Conservation (phyloP, 2,113 vertebrate genomes). For the Carassius gibelio region DNA sequence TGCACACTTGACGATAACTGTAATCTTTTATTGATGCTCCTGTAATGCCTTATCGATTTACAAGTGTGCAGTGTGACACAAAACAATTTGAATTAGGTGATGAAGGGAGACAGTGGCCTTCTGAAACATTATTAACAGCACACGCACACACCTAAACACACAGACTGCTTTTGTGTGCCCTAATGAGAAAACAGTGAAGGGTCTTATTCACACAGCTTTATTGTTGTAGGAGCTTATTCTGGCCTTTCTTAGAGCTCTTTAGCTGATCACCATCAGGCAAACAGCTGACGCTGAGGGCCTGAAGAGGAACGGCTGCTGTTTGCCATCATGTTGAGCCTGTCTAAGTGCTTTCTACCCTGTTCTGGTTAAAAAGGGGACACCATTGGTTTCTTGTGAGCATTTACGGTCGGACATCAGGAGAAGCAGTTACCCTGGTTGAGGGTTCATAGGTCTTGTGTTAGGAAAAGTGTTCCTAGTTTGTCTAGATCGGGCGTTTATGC, state of each 20-base stretch:
- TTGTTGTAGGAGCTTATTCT: slow-evolving; percentile 74
- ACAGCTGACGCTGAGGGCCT: slow-evolving; percentile 82
- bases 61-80: slow-evolving; percentile 23
- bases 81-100: slow-evolving; percentile 30
- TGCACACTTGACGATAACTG: slow-evolving; percentile 7
- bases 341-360: slow-evolving; percentile 54
- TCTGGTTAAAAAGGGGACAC: slow-evolving; percentile 30
- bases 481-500: not conserved
- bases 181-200: slow-evolving; percentile 62
- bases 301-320: slow-evolving; percentile 73
- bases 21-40: slow-evolving; percentile 40
- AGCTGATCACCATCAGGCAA: slow-evolving; percentile 85
- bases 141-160: slow-evolving; percentile 43
- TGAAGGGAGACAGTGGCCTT: slow-evolving; percentile 1
- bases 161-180: slow-evolving; percentile 47
- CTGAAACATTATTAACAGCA: slow-evolving; percentile 1
- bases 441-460: not conserved
- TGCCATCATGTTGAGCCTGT: slow-evolving; percentile 54
- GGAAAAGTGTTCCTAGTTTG: not conserved
- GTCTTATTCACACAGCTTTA: slow-evolving; percentile 73
- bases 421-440: not conserved
- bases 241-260: slow-evolving; percentile 81
- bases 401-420: slow-evolving; percentile 1
- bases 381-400: not conserved
- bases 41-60: slow-evolving; percentile 34